Evolutionary conservation across 2,113 vertebrate genomes (phyloP).

Genomic region (Catharus minimus): DNA sequence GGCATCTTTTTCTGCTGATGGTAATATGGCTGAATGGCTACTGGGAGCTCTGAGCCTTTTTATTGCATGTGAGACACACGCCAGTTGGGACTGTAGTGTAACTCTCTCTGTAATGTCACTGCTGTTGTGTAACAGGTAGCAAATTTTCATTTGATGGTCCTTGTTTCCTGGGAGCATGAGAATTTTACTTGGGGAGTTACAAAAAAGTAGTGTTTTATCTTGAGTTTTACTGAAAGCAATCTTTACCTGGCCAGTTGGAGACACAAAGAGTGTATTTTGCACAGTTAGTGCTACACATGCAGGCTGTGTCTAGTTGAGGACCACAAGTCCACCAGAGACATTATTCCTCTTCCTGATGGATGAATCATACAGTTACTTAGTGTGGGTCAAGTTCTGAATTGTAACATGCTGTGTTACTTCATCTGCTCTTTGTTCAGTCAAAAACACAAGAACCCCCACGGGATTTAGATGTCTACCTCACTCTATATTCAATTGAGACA

Average conservation of each 20-base stretch:
- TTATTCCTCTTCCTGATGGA: neutral
- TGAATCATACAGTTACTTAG: neutral
- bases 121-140: neutral
- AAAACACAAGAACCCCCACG: neutral
- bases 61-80: neutral
- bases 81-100: neutral
- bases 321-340: fast-evolving
- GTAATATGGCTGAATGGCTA: neutral
- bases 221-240: neutral
- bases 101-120: neutral
- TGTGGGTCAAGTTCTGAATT: neutral
- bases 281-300: neutral
- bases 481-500: neutral
- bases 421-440: neutral
- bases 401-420: neutral
- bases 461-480: neutral
- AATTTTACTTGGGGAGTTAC: neutral
- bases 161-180: neutral
- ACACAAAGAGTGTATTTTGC: neutral
- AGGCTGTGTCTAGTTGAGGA: neutral
- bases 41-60: neutral
- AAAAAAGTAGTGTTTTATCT: neutral
- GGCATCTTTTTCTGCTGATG: neutral
- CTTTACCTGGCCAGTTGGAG: neutral
- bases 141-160: neutral